Evolutionary conservation across 2,888 invertebrate genomes (phyloP).

Genomic region (Protodeltote pygarga): DNA sequence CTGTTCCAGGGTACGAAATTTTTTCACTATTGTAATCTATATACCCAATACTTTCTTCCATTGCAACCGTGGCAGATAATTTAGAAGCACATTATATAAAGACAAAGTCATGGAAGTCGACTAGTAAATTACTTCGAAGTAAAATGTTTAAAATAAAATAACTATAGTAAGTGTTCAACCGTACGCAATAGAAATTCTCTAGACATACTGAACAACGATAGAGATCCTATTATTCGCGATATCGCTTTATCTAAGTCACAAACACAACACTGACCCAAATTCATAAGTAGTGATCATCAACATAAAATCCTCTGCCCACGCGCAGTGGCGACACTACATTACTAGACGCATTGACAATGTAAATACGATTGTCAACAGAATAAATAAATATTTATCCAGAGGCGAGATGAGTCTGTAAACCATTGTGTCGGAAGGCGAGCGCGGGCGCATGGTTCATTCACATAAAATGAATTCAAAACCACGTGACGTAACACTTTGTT

Average conservation of each 20-base stretch:
- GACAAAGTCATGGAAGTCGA: no score
- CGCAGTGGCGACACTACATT: conserved; percentile 67
- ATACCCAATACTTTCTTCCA: no score
- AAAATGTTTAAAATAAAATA: no score
- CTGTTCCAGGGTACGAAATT: no score
- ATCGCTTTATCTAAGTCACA: conserved; percentile 58
- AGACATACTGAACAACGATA: conserved; percentile 16
- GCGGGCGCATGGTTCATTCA: conserved; percentile 66
- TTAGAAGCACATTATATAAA: no score
- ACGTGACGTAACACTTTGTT: conserved; percentile 63
- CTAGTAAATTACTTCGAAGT: no score
- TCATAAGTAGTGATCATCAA: conserved; percentile 75
- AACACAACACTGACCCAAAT: conserved; percentile 75
- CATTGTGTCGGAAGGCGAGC: conserved; percentile 67
- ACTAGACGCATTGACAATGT: conserved; percentile 78
- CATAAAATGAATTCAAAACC: conserved; percentile 62
- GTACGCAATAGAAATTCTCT: conserved; percentile 22
- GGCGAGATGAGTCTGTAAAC: conserved; percentile 76
- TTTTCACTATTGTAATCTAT: no score
- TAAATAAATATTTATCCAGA: conserved; percentile 84
- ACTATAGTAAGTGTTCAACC: no score
- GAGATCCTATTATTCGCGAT: conserved; percentile 41
- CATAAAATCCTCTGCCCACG: conserved; percentile 75
- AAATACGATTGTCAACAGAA: conserved; percentile 85
- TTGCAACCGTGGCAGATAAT: no score